Evolutionary conservation across 2,113 vertebrate genomes (phyloP).

Genomic region (Benitochromis conjunctus): DNA sequence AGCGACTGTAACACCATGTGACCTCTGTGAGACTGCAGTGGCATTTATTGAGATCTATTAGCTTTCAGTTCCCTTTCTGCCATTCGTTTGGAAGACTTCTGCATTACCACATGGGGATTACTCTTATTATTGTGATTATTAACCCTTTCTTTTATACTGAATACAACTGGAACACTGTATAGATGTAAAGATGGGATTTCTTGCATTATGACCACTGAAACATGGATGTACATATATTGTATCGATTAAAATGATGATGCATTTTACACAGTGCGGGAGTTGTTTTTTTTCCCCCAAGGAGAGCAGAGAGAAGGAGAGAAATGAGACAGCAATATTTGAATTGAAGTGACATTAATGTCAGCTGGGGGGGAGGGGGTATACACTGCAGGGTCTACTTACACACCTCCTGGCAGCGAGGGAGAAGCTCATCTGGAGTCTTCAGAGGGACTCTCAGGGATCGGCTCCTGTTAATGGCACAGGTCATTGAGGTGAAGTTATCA

Average conservation of each 20-base stretch:
- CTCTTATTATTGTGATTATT: conserved; percentile 67
- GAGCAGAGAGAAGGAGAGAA: neutral
- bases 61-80: conserved; percentile 46
- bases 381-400: conserved; percentile 9
- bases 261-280: conserved; percentile 52
- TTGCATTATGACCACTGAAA: conserved; percentile 82
- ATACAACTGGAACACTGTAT: conserved; percentile 81
- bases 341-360: neutral
- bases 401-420: conserved; percentile 14
- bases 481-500: neutral
- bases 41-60: conserved; percentile 42
- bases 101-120: conserved; percentile 47
- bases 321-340: neutral
- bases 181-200: conserved; percentile 84
- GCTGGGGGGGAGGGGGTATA: neutral
- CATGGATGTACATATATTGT: conserved; percentile 90
- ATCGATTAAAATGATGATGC: conserved; percentile 81
- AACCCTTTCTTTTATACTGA: conserved; percentile 78
- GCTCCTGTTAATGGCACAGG: conserved; percentile 2
- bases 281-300: neutral
- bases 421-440: conserved; percentile 24
- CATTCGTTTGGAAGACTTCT: conserved; percentile 59
- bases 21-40: conserved; percentile 63
- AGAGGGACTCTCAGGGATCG: neutral
- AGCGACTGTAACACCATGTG: neutral